Evolutionary conservation across 2,888 invertebrate genomes (phyloP).

Genomic region (Frankliniella intonsa): DNA sequence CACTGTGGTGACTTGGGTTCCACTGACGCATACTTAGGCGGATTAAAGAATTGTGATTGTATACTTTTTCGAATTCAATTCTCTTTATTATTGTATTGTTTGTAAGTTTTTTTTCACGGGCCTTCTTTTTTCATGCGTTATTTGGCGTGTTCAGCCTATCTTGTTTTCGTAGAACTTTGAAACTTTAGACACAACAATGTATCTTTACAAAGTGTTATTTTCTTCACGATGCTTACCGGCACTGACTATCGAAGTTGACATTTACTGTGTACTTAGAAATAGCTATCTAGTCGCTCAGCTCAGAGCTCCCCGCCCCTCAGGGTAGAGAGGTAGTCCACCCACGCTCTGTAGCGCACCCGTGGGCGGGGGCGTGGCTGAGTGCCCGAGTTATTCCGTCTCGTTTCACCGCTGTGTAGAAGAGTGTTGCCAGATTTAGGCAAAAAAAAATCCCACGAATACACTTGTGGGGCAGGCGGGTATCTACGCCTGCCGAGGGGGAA

Average conservation of each 20-base stretch:
- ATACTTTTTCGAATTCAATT: not conserved
- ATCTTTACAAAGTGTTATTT: conserved; percentile 1
- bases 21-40: not conserved
- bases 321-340: not conserved
- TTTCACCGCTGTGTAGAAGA: too few species aligned
- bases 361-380: too few species aligned
- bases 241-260: not conserved
- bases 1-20: not conserved
- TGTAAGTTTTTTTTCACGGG: not conserved
- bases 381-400: too few species aligned
- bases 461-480: too few species aligned
- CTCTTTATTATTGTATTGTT: not conserved
- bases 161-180: too few species aligned
- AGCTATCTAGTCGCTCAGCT: too few species aligned
- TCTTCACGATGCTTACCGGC: conserved; percentile 4
- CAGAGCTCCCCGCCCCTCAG: not conserved
- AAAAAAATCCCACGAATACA: too few species aligned
- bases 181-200: not conserved
- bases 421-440: too few species aligned
- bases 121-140: not conserved
- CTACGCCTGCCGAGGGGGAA: too few species aligned
- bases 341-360: too few species aligned
- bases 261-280: not conserved
- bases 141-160: too few species aligned
- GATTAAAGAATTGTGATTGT: not conserved